A percentile compares a stretch with the other conserved stretches of the same genome.
Evolutionary conservation across 1,140 invertebrate genomes (phyloP).

Genomic region (Hycleus cichorii): DNA sequence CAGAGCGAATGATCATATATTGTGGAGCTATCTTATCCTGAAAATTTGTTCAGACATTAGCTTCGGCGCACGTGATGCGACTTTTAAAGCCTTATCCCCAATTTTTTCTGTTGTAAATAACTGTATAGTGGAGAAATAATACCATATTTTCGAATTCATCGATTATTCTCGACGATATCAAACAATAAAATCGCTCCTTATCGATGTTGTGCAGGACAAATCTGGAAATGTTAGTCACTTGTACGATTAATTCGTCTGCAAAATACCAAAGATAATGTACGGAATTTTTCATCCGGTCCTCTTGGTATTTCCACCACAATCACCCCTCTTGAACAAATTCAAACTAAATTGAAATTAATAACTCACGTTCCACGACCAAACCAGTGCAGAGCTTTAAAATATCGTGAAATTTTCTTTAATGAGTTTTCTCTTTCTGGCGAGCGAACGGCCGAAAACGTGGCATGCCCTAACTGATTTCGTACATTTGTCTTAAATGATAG

Average conservation of each 20-base stretch:
- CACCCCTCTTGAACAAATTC: neutral
- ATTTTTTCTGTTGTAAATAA: constrained; percentile 17
- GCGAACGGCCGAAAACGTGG: too few species aligned
- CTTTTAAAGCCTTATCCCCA: constrained; percentile 18
- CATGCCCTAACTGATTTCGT: too few species aligned
- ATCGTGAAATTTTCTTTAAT: too few species aligned
- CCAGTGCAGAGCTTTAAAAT: neutral
- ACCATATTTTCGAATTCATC: constrained; percentile 14
- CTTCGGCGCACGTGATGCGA: constrained; percentile 19
- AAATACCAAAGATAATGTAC: too few species aligned
- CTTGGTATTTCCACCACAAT: too few species aligned
- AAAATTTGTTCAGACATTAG: constrained; percentile 18
- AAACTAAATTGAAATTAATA: constrained; percentile 15
- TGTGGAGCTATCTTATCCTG: constrained; percentile 21
- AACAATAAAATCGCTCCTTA: neutral
- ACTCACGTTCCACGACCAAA: constrained; percentile 10
- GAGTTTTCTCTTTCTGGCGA: too few species aligned
- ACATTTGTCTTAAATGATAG: too few species aligned
- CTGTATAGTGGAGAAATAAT: constrained; percentile 27
- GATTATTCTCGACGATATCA: constrained; percentile 8
- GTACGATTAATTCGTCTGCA: neutral
- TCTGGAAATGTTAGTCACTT: constrained; percentile 6
- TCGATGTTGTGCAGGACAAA: constrained; percentile 9
- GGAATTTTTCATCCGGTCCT: too few species aligned
- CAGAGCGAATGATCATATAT: constrained; percentile 20